phyloP scores from a whole-genome alignment of 2,888 invertebrate genomes.

The Chrysina gloriosa region DNA sequence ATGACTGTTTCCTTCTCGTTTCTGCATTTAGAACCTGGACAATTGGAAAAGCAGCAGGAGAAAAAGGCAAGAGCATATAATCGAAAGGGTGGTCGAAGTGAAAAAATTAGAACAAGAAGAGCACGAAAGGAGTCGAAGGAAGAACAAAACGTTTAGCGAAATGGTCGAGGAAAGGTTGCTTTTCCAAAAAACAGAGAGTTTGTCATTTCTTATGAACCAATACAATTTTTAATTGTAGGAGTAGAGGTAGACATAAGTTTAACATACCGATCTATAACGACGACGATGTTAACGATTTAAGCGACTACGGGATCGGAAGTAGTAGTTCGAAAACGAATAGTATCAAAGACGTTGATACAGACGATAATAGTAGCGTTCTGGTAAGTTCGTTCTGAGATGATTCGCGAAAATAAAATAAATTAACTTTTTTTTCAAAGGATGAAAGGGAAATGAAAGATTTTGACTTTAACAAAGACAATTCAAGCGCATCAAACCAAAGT shows the following conservation, averaged over 20 bases:
- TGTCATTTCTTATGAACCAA: background rate
- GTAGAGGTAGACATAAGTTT: constrained; percentile 70
- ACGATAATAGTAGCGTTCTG: constrained; percentile 60
- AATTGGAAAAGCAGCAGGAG: constrained; percentile 94
- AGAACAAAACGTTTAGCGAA: constrained; percentile 93
- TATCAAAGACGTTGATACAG: constrained; percentile 61
- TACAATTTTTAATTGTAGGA: constrained; percentile 59
- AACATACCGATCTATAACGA: constrained; percentile 77
- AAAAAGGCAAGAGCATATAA: constrained; percentile 91
- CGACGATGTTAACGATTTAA: constrained; percentile 85
- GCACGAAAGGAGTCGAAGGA: constrained; percentile 74
- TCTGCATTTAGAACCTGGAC: constrained; percentile 80
- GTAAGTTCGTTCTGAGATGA: constrained; percentile 50
- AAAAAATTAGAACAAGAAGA: constrained; percentile 84
- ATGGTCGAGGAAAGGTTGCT: constrained; percentile 88
- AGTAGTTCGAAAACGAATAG: constrained; percentile 59
- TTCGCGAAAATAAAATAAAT: constrained; percentile 3
- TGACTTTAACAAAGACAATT: constrained; percentile 56
- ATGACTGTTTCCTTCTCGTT: constrained; percentile 16
- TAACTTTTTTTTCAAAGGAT: constrained; percentile 50
- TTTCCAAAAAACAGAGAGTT: background rate
- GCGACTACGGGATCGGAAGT: constrained; percentile 79
- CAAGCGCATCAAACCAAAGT: constrained; percentile 59
- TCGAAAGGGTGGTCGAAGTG: constrained; percentile 89
- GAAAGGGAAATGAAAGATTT: constrained; percentile 57